These are phyloP conservation scores for Idaea aversata DNA, from an alignment of 2,888 invertebrate genomes.

Conservation along the genomic window DNA sequence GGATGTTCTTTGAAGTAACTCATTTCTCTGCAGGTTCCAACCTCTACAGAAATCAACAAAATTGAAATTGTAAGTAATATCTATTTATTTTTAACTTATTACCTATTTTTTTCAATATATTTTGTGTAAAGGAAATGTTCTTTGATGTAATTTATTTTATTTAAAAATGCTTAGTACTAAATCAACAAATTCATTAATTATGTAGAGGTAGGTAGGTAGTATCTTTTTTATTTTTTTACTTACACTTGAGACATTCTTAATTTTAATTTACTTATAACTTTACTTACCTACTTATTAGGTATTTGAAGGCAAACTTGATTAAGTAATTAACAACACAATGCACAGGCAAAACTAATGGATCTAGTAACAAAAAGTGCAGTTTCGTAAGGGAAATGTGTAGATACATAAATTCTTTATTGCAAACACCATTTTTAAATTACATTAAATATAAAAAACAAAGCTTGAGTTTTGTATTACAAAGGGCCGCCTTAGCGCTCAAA, in stretches of 20 bases:
- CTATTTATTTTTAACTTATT: background rate
- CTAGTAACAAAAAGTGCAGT: background rate
- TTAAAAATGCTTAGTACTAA: background rate
- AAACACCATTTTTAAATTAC: too few relatives aligned
- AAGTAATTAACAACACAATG: background rate
- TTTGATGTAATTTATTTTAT: background rate
- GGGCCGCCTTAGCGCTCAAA: too few relatives aligned
- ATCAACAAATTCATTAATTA: too few relatives aligned
- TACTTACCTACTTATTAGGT: too few relatives aligned
- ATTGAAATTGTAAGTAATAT: constrained; percentile 51
- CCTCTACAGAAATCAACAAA: constrained; percentile 34
- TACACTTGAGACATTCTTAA: too few relatives aligned
- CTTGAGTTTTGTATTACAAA: too few relatives aligned
- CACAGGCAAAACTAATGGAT: background rate
- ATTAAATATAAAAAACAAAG: too few relatives aligned
- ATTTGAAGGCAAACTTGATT: background rate
- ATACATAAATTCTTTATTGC: too few relatives aligned
- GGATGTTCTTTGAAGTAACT: constrained; percentile 2
- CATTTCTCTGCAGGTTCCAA: constrained; percentile 32
- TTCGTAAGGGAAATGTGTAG: background rate
- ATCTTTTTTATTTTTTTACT: too few relatives aligned
- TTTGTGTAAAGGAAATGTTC: background rate
- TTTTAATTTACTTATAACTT: too few relatives aligned
- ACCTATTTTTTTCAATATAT: background rate
- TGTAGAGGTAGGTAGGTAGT: too few relatives aligned